These are phyloP conservation scores for Agrotis segetum DNA, from an alignment of 2,888 invertebrate genomes.

Conservation along the genomic window DNA sequence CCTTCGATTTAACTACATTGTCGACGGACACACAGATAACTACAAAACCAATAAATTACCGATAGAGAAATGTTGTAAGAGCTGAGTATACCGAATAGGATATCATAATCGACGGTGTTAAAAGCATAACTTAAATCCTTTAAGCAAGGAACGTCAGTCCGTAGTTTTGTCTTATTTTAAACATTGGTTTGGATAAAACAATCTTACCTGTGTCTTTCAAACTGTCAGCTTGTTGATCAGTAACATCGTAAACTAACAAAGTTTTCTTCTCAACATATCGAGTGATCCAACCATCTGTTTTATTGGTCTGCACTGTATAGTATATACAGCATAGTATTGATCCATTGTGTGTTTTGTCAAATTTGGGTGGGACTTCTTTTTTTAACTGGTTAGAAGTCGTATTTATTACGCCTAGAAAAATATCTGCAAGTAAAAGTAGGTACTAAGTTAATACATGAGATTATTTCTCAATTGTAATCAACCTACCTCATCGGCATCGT, in stretches of 20 bases:
- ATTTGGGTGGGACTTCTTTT: not conserved
- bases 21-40: too few species aligned
- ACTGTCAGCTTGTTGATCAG: too few species aligned
- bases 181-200: not conserved
- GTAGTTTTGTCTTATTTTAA: too few species aligned
- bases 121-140: too few species aligned
- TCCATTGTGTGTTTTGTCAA: not conserved
- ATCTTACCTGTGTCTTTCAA: not conserved
- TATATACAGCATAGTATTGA: slow-evolving; percentile 37
- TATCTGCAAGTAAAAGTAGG: slow-evolving; percentile 24
- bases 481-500: too few species aligned
- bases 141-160: too few species aligned
- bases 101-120: too few species aligned
- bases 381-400: not conserved
- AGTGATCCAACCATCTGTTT: not conserved
- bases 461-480: too few species aligned
- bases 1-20: too few species aligned
- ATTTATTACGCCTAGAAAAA: slow-evolving; percentile 11
- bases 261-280: slow-evolving; percentile 30
- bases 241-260: slow-evolving; percentile 14
- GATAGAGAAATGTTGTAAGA: too few species aligned
- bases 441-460: not conserved
- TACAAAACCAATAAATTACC: too few species aligned
- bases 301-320: not conserved
- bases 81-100: too few species aligned